Evolutionary conservation across 2,113 vertebrate species (phyloP).

Genomic region (Protomyctophum bolini): DNA sequence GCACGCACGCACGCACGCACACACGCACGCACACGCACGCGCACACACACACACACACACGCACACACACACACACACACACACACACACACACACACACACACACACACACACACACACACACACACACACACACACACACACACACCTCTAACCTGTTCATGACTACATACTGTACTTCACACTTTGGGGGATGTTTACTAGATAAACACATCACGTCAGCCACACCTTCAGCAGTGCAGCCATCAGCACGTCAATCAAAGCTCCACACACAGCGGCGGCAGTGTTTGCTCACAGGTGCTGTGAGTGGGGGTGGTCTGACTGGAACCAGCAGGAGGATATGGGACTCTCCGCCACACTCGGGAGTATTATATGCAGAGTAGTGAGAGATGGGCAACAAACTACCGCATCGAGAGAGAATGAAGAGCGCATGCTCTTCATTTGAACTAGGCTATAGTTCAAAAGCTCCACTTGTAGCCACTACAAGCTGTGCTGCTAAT

Average conservation of each 20-base stretch:
- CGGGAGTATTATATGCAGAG: no score
- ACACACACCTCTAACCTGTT: conserved; percentile 45
- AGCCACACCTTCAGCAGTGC: conserved; percentile 13
- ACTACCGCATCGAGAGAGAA: no score
- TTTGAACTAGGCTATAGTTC: no score
- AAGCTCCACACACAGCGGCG: conserved; percentile 35
- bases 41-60: conserved; percentile 1
- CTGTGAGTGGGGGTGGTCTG: conserved; percentile 49
- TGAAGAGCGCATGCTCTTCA: no score
- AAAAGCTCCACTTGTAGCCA: no score
- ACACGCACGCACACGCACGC: background rate
- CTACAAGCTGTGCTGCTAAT: no score
- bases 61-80: no score
- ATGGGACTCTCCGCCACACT: no score
- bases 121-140: no score
- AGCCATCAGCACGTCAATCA: conserved; percentile 32
- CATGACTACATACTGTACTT: conserved; percentile 59
- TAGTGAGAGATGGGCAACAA: no score
- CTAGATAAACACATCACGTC: conserved; percentile 62
- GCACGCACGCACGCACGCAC: background rate
- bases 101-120: conserved; percentile 4
- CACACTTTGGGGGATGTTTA: conserved; percentile 53
- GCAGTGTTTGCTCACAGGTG: conserved; percentile 41
- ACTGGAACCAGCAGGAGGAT: conserved; percentile 18
- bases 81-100: background rate